Evolutionary conservation across 1,140 invertebrate genomes (phyloP).

Genomic region (Pseudomyrmex sp.): DNA sequence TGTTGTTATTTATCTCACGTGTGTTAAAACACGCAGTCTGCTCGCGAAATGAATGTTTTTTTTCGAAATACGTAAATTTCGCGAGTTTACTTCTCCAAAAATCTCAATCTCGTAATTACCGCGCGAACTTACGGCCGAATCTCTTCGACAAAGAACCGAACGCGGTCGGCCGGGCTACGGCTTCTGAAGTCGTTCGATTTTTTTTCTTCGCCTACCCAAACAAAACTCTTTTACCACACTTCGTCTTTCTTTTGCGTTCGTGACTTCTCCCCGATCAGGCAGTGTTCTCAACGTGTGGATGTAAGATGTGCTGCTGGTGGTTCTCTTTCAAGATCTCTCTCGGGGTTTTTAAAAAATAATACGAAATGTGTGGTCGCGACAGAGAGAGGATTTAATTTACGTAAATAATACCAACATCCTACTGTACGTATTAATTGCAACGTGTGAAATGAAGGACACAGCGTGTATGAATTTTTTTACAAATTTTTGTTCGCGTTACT

Average conservation of each 20-base stretch:
- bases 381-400: not conserved
- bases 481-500: too few species aligned
- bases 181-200: slow-evolving; percentile 66
- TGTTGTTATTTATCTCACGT: not conserved
- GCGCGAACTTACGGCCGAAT: slow-evolving; percentile 57
- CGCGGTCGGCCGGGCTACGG: slow-evolving; percentile 22
- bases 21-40: not conserved
- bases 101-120: slow-evolving; percentile 47
- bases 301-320: not conserved
- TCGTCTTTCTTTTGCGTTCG: slow-evolving; percentile 69
- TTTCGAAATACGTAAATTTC: too few species aligned
- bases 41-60: too few species aligned
- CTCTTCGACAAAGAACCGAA: slow-evolving; percentile 63
- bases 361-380: not conserved
- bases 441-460: too few species aligned
- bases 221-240: slow-evolving; percentile 70
- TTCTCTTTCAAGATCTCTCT: not conserved
- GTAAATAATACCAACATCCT: not conserved
- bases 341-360: too few species aligned
- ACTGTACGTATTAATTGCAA: not conserved
- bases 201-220: slow-evolving; percentile 68
- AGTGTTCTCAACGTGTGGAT: slow-evolving; percentile 64
- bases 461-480: too few species aligned
- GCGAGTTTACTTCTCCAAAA: slow-evolving; percentile 32
- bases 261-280: slow-evolving; percentile 67